Evolutionary conservation across 2,113 vertebrate genomes (phyloP).

Genomic region (Ibidorhyncha struthersii): DNA sequence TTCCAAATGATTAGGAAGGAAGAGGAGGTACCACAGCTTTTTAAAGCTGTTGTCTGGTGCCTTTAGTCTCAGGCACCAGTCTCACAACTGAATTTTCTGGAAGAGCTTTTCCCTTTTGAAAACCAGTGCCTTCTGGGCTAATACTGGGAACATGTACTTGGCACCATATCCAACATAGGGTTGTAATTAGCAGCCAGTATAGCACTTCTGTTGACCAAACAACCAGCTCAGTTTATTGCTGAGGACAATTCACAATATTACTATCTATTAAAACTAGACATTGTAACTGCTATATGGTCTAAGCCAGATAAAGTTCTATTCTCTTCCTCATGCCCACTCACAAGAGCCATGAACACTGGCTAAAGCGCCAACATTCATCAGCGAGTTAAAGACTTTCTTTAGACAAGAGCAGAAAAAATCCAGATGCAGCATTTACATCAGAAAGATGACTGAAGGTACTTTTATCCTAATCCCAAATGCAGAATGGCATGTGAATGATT

Average conservation of each 20-base stretch:
- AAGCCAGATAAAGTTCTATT: neutral
- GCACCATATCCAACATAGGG: neutral
- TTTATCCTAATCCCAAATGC: neutral
- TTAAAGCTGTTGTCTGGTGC: slow-evolving; percentile 13
- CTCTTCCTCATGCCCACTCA: neutral
- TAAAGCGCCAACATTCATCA: neutral
- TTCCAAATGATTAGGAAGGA: neutral
- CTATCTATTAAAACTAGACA: neutral
- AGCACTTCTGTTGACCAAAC: slow-evolving; percentile 31
- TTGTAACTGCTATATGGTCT: neutral
- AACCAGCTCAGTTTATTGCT: neutral
- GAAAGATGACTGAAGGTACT: neutral
- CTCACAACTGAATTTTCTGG: slow-evolving; percentile 1
- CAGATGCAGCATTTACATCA: neutral
- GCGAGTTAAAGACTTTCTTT: neutral
- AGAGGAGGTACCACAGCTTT: neutral
- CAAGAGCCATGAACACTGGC: neutral
- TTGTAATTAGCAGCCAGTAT: slow-evolving; percentile 12
- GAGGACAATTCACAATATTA: neutral
- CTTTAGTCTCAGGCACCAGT: slow-evolving; percentile 10
- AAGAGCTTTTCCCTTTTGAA: slow-evolving; percentile 43
- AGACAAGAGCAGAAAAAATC: neutral
- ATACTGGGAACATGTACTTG: slow-evolving; percentile 6
- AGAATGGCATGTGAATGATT: neutral
- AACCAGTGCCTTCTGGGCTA: slow-evolving; percentile 42